Base-by-base conservation (phyloP, 2,888 invertebrate genomes). In the Orchesellides sinensis region DNA sequence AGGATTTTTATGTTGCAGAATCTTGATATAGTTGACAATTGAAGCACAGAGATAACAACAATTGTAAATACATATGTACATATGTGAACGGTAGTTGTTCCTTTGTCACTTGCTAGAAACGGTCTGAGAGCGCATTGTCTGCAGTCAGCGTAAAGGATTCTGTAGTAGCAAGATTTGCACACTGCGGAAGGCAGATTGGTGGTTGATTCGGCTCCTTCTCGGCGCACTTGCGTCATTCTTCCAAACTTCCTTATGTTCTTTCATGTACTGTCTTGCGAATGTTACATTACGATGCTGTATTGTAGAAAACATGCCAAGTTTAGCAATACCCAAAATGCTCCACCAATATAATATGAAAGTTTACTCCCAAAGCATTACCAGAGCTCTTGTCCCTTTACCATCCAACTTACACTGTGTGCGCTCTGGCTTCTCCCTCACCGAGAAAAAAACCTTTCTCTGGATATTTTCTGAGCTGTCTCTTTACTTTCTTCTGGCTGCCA, bases 221-320 rank as follows among this genome's bases (percentile, higher is more conserved):
- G 72, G 70, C 87, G 87, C 87, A 88, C 86, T 87, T 88, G 88
- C 88, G 87, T 87, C 88, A 88, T 85, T 84, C 85, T 78, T 75
- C 78, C 84, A 79, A 65, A 65, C 78, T 80, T 79, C 81, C 73
- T 82, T 83, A 81, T 82, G 68, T 74, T 72, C 74, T 84, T 72
- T 68, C 84, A 68, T 35, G 65, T 29, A n/a, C 21, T 14, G n/a
- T 21, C 29, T 63, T 63, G 40, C 40, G 21, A 35, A 23, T 19
- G 19, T 1, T 59, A 29, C n/a, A 59, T 59, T 47, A 66, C 25
- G 40, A 6, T 65, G 10, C 23, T 40, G n/a, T 17, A n/a, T 6
- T 12, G 56, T 25, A 32, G 23, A 21, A 63, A 40, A 40, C 59
- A 59, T 54, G 54, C 23, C 59, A 47, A 25, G 66, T 25, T n/a